phyloP scores from a whole-genome alignment of 2,113 vertebrate species.

The Gracilinanus agilis region DNA sequence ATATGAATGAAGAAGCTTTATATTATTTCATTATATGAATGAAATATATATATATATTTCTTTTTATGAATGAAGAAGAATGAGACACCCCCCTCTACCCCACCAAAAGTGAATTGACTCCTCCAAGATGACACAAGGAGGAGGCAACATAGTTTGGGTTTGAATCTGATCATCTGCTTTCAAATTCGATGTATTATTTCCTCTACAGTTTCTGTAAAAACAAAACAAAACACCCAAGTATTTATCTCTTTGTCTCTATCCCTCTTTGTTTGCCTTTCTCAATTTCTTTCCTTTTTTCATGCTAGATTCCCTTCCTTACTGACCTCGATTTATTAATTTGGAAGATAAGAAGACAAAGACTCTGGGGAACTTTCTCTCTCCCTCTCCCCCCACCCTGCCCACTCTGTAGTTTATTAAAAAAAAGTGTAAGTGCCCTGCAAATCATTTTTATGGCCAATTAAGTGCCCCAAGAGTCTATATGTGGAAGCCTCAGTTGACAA shows the following conservation, averaged over 20 bases:
- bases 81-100: no score
- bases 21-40: no score
- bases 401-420: conserved; percentile 66
- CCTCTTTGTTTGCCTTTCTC: not conserved
- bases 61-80: no score
- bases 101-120: not conserved
- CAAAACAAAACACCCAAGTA: not conserved
- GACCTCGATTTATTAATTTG: conserved; percentile 3
- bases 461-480: not conserved
- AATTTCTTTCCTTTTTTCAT: fast-evolving
- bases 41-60: no score
- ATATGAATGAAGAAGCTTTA: not conserved
- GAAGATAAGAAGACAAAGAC: conserved; percentile 21
- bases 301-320: fast-evolving
- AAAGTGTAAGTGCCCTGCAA: conserved; percentile 52
- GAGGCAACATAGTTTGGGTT: not conserved
- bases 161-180: not conserved
- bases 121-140: not conserved
- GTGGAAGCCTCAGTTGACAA: not conserved
- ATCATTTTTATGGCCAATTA: conserved; percentile 74
- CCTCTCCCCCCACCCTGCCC: not conserved
- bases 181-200: not conserved
- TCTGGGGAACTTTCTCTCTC: not conserved
- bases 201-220: not conserved
- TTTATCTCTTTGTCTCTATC: fast-evolving